Evolutionary conservation across 92 coral and sea anemone species (phyloP).

Genomic region (Umimayanthus chanpuru): DNA sequence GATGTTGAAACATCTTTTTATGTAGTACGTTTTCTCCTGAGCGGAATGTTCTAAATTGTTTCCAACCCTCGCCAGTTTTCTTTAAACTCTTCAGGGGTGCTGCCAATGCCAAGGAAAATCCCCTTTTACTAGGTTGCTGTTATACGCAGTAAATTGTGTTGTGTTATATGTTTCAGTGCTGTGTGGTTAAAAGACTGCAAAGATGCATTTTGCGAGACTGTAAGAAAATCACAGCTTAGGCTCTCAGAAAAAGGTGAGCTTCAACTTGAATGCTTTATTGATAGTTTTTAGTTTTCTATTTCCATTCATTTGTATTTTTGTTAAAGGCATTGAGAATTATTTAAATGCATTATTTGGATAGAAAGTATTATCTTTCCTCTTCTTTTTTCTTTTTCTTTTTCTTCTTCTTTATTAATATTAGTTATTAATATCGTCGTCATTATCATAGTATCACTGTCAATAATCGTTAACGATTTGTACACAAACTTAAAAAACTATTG

Average conservation of each 20-base stretch:
- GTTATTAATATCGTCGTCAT: not conserved
- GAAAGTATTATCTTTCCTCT: too few relatives aligned
- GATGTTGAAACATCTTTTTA: too few relatives aligned
- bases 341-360: too few relatives aligned
- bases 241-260: conserved; percentile 70
- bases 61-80: too few relatives aligned
- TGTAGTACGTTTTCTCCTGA: too few relatives aligned
- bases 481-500: too few relatives aligned
- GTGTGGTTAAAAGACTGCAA: conserved; percentile 87
- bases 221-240: conserved; percentile 56
- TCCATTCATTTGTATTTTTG: not conserved
- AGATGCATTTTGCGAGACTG: conserved; percentile 64
- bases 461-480: too few relatives aligned
- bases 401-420: not conserved
- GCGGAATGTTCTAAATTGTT: too few relatives aligned
- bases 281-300: not conserved
- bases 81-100: too few relatives aligned
- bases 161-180: conserved; percentile 40
- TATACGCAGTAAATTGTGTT: not conserved
- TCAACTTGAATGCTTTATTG: too few relatives aligned
- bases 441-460: not conserved
- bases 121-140: too few relatives aligned
- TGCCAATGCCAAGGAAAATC: too few relatives aligned
- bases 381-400: not conserved
- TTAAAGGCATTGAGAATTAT: not conserved